Evolutionary conservation across 2,888 invertebrate species (phyloP).

Genomic region (Campaea margaritaria): DNA sequence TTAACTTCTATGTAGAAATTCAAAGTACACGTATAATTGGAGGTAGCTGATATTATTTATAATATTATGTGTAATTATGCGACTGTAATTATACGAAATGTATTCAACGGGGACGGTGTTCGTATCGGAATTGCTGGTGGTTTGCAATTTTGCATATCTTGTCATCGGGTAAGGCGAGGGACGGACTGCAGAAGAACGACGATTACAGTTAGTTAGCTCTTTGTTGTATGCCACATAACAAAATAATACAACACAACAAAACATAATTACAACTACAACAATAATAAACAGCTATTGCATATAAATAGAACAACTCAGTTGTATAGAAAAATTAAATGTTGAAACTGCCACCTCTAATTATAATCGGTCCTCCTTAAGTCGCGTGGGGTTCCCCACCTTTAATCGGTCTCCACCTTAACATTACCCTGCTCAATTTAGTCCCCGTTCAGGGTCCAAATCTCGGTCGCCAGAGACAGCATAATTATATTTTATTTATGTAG

Average conservation of each 20-base stretch:
- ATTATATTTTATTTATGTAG: neutral
- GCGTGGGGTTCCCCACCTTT: neutral
- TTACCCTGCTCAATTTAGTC: constrained; percentile 1
- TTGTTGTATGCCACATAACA: too few species aligned
- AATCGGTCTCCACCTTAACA: neutral
- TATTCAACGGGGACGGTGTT: constrained; percentile 48
- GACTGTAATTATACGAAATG: constrained; percentile 58
- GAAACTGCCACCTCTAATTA: too few species aligned
- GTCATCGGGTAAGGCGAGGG: constrained; percentile 42
- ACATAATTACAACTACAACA: too few species aligned
- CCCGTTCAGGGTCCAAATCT: constrained; percentile 14
- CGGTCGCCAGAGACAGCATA: constrained; percentile 6
- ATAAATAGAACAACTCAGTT: too few species aligned
- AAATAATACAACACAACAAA: too few species aligned
- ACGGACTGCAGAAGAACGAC: neutral
- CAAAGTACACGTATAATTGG: constrained; percentile 53
- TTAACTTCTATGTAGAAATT: constrained; percentile 43
- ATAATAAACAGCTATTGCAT: too few species aligned
- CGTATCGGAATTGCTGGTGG: constrained; percentile 32
- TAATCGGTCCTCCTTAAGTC: neutral
- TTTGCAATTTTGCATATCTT: constrained; percentile 57
- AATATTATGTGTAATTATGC: constrained; percentile 65
- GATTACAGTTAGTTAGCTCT: neutral
- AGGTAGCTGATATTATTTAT: constrained; percentile 71
- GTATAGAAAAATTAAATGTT: too few species aligned